Base-by-base conservation (phyloP, 2,888 invertebrate genomes). In the Apamea epomidion region DNA sequence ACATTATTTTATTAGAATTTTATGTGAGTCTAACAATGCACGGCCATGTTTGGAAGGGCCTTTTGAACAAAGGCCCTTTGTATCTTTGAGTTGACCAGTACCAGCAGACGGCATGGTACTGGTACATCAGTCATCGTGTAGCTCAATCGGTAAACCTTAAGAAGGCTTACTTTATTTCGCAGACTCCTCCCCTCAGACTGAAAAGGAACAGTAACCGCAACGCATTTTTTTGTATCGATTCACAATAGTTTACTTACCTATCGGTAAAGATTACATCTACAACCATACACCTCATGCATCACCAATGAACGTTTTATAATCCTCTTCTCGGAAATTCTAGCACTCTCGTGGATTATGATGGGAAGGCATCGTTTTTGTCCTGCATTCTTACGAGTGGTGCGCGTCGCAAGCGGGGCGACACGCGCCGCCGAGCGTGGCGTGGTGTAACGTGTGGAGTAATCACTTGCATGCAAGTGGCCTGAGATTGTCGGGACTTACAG, bases 391-490 rank as follows among this genome's bases (percentile, higher is more conserved):
- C 65, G 73, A 76, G 69, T 67, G 77, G 79, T 84, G 87, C 82
- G 51, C 82, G 83, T 74, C 73, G 82, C 82, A 91, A 91, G 91
- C 90, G 82, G 92, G 82, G 83, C 92, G 91, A 83, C 90, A 92
- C 92, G 93, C 93, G 87, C 89, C 85, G 88, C 80, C 75, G 76
- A 93, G 92, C 93, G 88, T 90, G 89, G 71, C 92, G 92, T 92
- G 92, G 93, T 88, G 93, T 91, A 93, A 93, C 90, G 90, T 80
- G 67, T 82, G 79, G 74, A 77, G 88, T 90, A 90, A 90, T 88
- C 80, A 73, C 81, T 73, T 16, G 64, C 81, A 29, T 76, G 86
- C 83, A 72, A 81, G 73, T 78, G 71, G 45, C 65, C 76, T 42
- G 64, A 82, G 75, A 72, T 80, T 82, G 74, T 80, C 12, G 48